Percentiles rank a stretch among this genome's conserved stretches.
phyloP scores from a whole-genome alignment of 2,113 vertebrate genomes.

The Gymnocephalus cernua region DNA sequence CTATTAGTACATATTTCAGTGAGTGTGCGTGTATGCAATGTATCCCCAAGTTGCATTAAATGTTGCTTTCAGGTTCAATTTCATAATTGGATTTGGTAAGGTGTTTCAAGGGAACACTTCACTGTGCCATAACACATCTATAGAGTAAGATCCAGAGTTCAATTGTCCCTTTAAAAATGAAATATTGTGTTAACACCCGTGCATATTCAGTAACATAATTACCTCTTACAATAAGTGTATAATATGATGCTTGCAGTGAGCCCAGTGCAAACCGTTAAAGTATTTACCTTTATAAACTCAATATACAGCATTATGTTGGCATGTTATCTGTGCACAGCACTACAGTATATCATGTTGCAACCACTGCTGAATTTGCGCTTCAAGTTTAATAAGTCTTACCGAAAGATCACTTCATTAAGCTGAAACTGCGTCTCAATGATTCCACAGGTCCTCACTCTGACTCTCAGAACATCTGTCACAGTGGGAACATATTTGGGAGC shows the following conservation, averaged over 20 bases:
- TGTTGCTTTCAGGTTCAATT: too few relatives aligned
- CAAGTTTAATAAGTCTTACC: constrained; percentile 67
- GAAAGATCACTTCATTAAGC: constrained; percentile 72
- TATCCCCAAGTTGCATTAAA: too few relatives aligned
- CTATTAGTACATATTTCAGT: too few relatives aligned
- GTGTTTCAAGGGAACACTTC: not conserved
- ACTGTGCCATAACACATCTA: not conserved
- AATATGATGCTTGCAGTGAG: not conserved
- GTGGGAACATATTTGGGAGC: constrained; percentile 81
- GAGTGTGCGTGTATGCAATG: too few relatives aligned
- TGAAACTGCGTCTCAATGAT: constrained; percentile 84
- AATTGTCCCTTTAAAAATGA: not conserved
- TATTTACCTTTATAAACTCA: not conserved
- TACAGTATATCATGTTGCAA: not conserved
- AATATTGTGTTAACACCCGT: constrained; percentile 20
- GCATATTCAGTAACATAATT: not conserved
- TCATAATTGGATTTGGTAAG: not conserved
- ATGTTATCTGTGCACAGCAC: not conserved
- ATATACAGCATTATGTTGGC: not conserved
- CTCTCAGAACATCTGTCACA: constrained; percentile 80
- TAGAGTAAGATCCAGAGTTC: not conserved
- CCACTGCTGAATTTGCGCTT: not conserved
- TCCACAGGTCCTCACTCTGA: constrained; percentile 82
- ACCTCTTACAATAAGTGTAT: not conserved
- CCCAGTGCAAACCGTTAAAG: not conserved